Evolutionary conservation across 2,888 invertebrate species (phyloP), one percentile per base, ranked within the genome.

Genomic region (Drosophila vallismaia): DNA sequence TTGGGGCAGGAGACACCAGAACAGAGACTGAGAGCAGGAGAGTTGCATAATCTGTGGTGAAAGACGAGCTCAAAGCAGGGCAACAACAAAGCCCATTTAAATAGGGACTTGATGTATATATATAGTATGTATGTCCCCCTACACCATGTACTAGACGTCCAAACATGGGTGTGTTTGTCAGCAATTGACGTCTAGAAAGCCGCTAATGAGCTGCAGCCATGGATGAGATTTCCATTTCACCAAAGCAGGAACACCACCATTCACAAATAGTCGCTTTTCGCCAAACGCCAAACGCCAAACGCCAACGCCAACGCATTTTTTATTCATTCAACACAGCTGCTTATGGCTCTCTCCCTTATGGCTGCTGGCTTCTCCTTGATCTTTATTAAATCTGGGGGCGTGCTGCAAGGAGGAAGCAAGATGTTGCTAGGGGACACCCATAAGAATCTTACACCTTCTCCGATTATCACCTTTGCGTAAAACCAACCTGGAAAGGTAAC

Each of bases 101-200:
- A 45, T 42, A 58, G 46, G 42, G 40, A 50, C 57, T 62, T 45
- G 57, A 59, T 49, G 48, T 42, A 48, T 26, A 63, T 10, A 1
- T 14, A 40, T 12, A n/a, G n/a, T n/a, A 38, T 60, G 31, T 29
- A 51, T 19, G 40, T 28, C 28, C 44, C 19, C 19, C 29, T 28
- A n/a, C 36, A 28, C 28, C 6, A 12, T 40, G 33, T 12, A 42
- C 9, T 10, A 45, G 5, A 38, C 10, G 28, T 5, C 12, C 6
- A 38, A n/a, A 19, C 38, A 26, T 29, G 12, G 44, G 54, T 44
- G 12, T 51, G 33, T 60, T 28, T 28, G n/a, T 36, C 28, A n/a
- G 2, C 56, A 71, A 63, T 56, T 85, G 79, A 85, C 80, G 74
- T 82, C 63, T 63, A 54, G 84, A 79, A 75, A 77, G 80, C 78